A percentile compares a stretch with the other conserved stretches of the same genome.
Evolutionary conservation across 2,888 invertebrate species (phyloP).

Genomic region (Ormyrus pomaceus): DNA sequence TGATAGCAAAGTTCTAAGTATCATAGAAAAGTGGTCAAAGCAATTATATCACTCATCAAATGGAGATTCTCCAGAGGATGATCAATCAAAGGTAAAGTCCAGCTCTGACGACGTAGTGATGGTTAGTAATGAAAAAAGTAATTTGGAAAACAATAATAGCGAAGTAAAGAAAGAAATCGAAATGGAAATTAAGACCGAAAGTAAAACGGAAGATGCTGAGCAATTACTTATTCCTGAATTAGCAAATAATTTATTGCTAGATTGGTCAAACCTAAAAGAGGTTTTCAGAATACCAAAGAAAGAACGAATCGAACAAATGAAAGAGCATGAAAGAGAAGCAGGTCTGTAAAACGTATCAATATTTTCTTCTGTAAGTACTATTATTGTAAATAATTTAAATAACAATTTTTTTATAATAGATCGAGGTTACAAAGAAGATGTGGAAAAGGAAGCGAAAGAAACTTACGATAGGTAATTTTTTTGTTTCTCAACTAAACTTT

Average conservation of each 20-base stretch:
- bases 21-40: conserved; percentile 90
- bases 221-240: conserved; percentile 75
- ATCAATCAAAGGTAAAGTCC: conserved; percentile 64
- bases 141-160: conserved; percentile 53
- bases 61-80: conserved; percentile 70
- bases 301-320: conserved; percentile 95
- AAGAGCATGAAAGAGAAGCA: conserved; percentile 95
- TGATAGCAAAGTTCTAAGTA: conserved; percentile 91
- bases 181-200: conserved; percentile 59
- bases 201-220: conserved; percentile 62
- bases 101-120: conserved; percentile 63
- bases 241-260: conserved; percentile 81
- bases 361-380: neutral
- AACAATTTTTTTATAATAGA: conserved; percentile 62
- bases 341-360: conserved; percentile 74
- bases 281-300: conserved; percentile 95
- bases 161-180: conserved; percentile 61
- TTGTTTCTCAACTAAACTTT: neutral
- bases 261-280: conserved; percentile 87
- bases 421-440: conserved; percentile 74
- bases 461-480: conserved; percentile 70
- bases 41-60: conserved; percentile 66
- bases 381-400: neutral
- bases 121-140: conserved; percentile 65
- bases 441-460: conserved; percentile 72